Evolutionary conservation across 2,888 invertebrate species (phyloP).

Genomic region (Homarus gammarus): DNA sequence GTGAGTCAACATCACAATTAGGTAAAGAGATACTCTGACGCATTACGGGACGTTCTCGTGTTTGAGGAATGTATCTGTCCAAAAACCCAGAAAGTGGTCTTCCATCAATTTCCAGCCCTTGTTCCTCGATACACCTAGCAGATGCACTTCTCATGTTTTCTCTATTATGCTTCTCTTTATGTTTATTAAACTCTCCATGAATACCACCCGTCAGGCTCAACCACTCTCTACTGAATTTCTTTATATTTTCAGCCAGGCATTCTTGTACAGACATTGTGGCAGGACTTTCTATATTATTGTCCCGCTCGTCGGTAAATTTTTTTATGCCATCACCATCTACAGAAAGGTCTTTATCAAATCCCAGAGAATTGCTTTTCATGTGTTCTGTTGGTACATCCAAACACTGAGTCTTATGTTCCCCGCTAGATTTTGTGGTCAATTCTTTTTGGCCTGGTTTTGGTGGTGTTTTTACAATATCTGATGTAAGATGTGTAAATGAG

Average conservation of each 20-base stretch:
- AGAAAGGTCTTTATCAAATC: too few relatives aligned
- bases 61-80: neutral
- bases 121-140: neutral
- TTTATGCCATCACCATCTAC: too few relatives aligned
- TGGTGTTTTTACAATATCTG: too few relatives aligned
- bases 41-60: neutral
- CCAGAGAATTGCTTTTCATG: neutral
- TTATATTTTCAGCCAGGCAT: slow-evolving; percentile 6
- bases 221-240: slow-evolving; percentile 24
- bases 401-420: too few relatives aligned
- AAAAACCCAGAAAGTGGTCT: neutral
- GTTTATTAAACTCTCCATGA: neutral
- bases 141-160: neutral
- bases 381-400: neutral
- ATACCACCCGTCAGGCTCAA: neutral
- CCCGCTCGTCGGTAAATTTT: too few relatives aligned
- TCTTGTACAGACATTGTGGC: neutral
- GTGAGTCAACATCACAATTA: neutral
- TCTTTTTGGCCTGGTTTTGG: too few relatives aligned
- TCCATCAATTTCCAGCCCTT: neutral
- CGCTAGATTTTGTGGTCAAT: too few relatives aligned
- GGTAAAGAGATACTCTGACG: neutral
- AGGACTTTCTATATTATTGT: neutral
- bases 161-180: neutral
- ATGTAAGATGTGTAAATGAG: neutral